Evolutionary conservation across 2,797 vertebrate species (phyloP).

Genomic region (Acanthurus leucopareius): DNA sequence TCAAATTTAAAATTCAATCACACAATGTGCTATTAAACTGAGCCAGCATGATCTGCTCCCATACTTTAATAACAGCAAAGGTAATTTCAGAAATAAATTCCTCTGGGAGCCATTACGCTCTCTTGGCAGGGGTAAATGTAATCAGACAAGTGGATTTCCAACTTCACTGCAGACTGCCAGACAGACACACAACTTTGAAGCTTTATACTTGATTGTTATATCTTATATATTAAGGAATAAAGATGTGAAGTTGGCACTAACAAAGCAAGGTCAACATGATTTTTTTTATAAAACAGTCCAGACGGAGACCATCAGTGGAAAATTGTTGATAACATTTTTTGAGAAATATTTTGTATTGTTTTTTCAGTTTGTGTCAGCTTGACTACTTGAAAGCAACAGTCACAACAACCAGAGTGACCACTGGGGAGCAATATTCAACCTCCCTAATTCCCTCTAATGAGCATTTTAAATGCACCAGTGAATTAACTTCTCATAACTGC

Average conservation of each 20-base stretch:
- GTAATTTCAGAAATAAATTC: slow-evolving; percentile 41
- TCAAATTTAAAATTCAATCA: slow-evolving; percentile 49
- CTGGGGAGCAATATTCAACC: not conserved
- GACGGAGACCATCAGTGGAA: not conserved
- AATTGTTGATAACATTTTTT: not conserved
- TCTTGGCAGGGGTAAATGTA: slow-evolving; percentile 52
- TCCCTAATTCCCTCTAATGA: not conserved
- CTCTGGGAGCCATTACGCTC: slow-evolving; percentile 26
- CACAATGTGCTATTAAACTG: not conserved
- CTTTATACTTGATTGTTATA: slow-evolving; percentile 15
- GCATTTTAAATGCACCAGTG: not conserved
- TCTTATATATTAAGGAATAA: not conserved
- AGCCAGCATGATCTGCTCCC: slow-evolving; percentile 16
- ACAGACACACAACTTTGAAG: slow-evolving; percentile 27
- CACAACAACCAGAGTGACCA: not conserved
- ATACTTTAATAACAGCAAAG: slow-evolving; percentile 29
- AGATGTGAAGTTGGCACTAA: not conserved
- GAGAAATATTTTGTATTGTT: not conserved
- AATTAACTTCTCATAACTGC: not conserved
- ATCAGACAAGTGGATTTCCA: slow-evolving; percentile 28
- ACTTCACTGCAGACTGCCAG: slow-evolving; percentile 27
- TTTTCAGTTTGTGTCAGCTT: not conserved
- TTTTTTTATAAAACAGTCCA: not conserved
- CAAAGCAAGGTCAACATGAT: not conserved
- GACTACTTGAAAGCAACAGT: not conserved